Base-by-base conservation (phyloP, 2,113 vertebrate genomes). In the Neomonachus schauinslandi region DNA sequence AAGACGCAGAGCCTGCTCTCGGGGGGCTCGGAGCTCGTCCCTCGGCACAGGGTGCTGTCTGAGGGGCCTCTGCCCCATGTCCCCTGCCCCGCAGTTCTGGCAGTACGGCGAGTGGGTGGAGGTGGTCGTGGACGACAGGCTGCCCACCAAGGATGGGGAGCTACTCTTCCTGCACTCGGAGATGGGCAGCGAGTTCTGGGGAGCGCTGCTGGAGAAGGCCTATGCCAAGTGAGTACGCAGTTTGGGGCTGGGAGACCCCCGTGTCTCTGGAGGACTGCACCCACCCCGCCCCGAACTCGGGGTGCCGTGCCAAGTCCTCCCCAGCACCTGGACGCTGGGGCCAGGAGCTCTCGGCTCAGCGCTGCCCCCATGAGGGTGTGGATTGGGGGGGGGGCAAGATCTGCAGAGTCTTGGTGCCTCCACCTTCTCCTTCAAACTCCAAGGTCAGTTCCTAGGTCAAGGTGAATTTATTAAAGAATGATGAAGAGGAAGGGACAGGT, bases 61-160 rank as follows among this genome's bases (percentile, higher is more conserved):
- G 33, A 77, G 24, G 72, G 42, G 74, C 26, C 0, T 94, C 24
- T 4, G 72, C 26, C 14, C 42, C 8, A 0, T 49, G 74, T 77
- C 42, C 63, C 31, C 15, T 49, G 42, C 4, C 42, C 26, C 26
- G 2, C 74, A 99, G 99, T 99, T 99, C 98, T 99, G 99, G 99
- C 99, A 99, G 98, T 99, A 97, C 0, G 99, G 99, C 2, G 98
- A 99, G 95, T 99, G 99, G 99, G 98, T 99, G 86, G 99, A 99
- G 0, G 98, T 99, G 1, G 99, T 99, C 21, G 98, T 99, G 33
- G 99, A 99, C 0, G 99, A 99, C 97, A 95, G 98, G 67, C 98
- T 99, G 87, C 99, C 99, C 89, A 99, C 99, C 84, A 99, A 82
- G 97, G 77, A 99, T 0, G 98, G 99, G 26, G 19, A 98, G 74